Conservation (phyloP, 2,888 invertebrate genomes). For the Lymantria monacha region DNA sequence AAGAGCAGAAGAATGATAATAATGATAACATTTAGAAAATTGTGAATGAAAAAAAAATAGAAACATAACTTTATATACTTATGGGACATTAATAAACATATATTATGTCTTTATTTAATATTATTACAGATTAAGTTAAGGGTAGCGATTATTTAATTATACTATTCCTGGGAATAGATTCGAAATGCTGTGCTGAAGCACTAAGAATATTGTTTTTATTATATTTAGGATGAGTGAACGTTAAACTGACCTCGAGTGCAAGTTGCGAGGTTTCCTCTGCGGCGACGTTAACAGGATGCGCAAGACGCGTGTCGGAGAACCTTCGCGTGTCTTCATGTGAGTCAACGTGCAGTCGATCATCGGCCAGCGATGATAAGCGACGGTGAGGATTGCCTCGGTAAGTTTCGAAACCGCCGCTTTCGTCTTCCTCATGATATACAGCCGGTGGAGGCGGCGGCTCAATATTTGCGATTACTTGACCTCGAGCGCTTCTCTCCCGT, state of each 20-base stretch:
- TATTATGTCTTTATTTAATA: too few relatives aligned
- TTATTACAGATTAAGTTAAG: too few relatives aligned
- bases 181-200: too few relatives aligned
- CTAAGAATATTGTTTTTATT: too few relatives aligned
- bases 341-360: conserved; percentile 30
- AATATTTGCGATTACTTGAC: conserved; percentile 83
- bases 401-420: conserved; percentile 77
- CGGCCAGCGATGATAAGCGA: conserved; percentile 52
- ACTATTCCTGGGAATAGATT: too few relatives aligned
- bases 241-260: conserved; percentile 20
- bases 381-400: conserved; percentile 71
- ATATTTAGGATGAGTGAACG: not conserved
- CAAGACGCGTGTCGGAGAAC: conserved; percentile 46
- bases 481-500: conserved; percentile 80
- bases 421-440: conserved; percentile 74
- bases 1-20: too few relatives aligned
- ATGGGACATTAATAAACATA: too few relatives aligned
- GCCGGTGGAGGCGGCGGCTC: conserved; percentile 75
- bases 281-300: conserved; percentile 19
- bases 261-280: conserved; percentile 45
- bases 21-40: too few relatives aligned
- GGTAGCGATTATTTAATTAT: too few relatives aligned
- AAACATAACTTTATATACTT: too few relatives aligned
- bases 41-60: too few relatives aligned
- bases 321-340: conserved; percentile 29